A percentile compares a stretch with the other conserved stretches of the same genome.
Evolutionary conservation across 1,140 invertebrate genomes (phyloP).

Genomic region (Magallana gigas): DNA sequence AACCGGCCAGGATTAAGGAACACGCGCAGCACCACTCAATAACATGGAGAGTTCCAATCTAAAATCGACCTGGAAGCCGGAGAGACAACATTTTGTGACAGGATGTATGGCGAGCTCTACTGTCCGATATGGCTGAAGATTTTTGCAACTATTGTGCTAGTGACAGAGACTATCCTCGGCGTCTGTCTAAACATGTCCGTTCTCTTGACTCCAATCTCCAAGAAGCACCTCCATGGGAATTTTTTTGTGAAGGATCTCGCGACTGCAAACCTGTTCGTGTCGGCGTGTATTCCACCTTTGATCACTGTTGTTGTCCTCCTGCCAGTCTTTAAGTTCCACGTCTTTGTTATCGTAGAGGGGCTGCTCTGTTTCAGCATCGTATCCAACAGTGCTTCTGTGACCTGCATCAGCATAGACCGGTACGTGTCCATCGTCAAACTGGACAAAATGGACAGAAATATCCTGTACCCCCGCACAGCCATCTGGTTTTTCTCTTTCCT

Average conservation of each 20-base stretch:
- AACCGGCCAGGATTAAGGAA: not conserved
- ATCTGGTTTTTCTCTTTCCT: not conserved
- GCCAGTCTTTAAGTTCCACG: not conserved
- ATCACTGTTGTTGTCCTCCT: not conserved
- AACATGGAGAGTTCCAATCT: not conserved
- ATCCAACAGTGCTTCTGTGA: not conserved
- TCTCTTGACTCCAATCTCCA: not conserved
- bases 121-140: slow-evolving; percentile 19
- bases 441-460: not conserved
- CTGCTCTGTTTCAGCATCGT: not conserved
- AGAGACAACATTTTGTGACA: not conserved
- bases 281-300: not conserved
- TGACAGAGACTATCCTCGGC: not conserved
- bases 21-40: not conserved
- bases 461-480: not conserved
- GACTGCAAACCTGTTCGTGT: not conserved
- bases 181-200: not conserved
- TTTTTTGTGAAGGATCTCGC: slow-evolving; percentile 11
- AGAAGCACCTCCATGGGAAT: slow-evolving; percentile 14
- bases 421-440: slow-evolving; percentile 19
- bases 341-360: not conserved
- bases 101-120: not conserved
- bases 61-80: not conserved
- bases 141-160: not conserved
- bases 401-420: slow-evolving; percentile 13